Evolutionary conservation across 2,113 vertebrate species (phyloP).

Genomic region (Gymnorhina tibicen): DNA sequence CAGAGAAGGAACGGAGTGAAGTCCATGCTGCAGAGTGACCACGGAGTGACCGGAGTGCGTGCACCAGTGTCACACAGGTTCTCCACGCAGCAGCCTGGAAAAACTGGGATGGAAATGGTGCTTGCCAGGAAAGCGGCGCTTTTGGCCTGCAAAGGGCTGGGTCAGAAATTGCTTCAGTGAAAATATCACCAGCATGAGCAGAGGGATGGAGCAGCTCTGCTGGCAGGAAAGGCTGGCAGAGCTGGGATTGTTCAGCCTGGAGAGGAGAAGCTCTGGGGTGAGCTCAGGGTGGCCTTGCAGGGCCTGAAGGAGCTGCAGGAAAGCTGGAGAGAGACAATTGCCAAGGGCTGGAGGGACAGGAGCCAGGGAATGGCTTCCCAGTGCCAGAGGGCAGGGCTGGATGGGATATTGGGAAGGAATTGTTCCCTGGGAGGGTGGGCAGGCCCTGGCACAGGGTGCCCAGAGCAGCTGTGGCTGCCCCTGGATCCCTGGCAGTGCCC

Average conservation of each 20-base stretch:
- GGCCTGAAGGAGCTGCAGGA: not conserved
- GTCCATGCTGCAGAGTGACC: not conserved
- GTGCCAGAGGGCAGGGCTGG: not conserved
- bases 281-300: not conserved
- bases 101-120: too few species aligned
- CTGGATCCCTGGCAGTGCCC: not conserved
- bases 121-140: too few species aligned
- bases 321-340: not conserved
- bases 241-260: not conserved
- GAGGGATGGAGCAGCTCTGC: not conserved
- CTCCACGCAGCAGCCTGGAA: not conserved
- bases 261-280: not conserved
- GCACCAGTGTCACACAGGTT: not conserved
- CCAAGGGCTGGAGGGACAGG: not conserved
- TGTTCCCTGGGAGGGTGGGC: not conserved
- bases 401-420: not conserved
- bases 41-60: not conserved
- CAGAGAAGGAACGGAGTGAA: not conserved
- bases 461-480: not conserved
- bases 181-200: not conserved
- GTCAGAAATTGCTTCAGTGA: not conserved
- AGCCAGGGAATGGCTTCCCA: not conserved
- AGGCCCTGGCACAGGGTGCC: not conserved
- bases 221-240: not conserved
- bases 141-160: not conserved